Evolutionary conservation across 1,140 invertebrate genomes (phyloP).

Genomic region (Aphaenogaster ashmeadi): DNA sequence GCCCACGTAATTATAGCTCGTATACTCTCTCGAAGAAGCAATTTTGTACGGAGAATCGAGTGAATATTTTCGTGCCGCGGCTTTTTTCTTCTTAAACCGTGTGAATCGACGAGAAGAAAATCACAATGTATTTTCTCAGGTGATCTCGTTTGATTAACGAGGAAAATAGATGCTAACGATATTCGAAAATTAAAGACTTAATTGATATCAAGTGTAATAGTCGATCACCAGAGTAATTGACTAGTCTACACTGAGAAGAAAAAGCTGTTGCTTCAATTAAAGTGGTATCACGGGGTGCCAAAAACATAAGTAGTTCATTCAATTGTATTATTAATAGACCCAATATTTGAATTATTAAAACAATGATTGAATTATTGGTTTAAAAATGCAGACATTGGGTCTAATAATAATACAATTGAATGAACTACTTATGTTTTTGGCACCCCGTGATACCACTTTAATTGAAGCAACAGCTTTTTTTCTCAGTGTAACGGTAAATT

Average conservation of each 20-base stretch:
- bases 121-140: background rate
- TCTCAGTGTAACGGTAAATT: background rate
- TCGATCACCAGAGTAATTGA: background rate
- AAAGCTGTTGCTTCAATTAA: no score
- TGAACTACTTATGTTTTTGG: no score
- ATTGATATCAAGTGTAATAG: background rate
- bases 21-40: background rate
- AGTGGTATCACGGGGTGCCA: no score
- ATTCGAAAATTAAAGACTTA: background rate
- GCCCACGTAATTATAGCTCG: constrained; percentile 48
- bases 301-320: no score
- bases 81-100: background rate
- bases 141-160: background rate
- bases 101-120: background rate
- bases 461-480: no score
- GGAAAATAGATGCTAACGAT: background rate
- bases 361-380: no score
- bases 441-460: no score
- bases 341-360: no score
- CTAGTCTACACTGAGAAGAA: no score
- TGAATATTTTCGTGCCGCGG: background rate
- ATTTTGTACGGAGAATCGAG: background rate
- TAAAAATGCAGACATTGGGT: no score
- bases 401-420: no score
- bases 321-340: no score